A percentile compares a stretch with the other conserved stretches of the same genome.
Evolutionary conservation across 2,113 vertebrate species (phyloP).

Genomic region (Solea solea): DNA sequence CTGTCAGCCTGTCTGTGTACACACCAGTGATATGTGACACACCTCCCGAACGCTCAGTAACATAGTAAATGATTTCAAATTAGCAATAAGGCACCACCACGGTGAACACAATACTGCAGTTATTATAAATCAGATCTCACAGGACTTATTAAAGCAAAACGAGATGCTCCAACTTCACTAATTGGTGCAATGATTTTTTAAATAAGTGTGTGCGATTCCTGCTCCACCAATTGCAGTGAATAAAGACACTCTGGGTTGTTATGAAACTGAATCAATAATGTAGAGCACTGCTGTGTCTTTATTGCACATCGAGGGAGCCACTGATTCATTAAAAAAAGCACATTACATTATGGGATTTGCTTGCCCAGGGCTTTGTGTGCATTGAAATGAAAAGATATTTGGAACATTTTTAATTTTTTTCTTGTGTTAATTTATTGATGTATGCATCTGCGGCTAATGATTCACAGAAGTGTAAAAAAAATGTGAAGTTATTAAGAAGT

Average conservation of each 20-base stretch:
- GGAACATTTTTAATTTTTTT: conserved; percentile 40
- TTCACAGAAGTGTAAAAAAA: conserved; percentile 42
- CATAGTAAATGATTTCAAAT: conserved; percentile 89
- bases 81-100: conserved; percentile 88
- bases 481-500: conserved; percentile 42
- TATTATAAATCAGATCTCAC: conserved; percentile 85
- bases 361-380: conserved; percentile 50
- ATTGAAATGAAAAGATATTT: conserved; percentile 52
- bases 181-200: conserved; percentile 84
- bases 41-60: conserved; percentile 73
- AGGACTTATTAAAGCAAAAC: conserved; percentile 88
- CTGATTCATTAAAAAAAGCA: conserved; percentile 58
- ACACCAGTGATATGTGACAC: conserved; percentile 78
- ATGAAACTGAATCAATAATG: conserved; percentile 76
- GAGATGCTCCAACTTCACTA: conserved; percentile 84
- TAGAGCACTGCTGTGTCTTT: conserved; percentile 70
- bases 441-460: conserved; percentile 35
- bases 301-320: conserved; percentile 65
- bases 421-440: conserved; percentile 57
- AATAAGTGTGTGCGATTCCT: conserved; percentile 59
- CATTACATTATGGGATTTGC: conserved; percentile 57
- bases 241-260: conserved; percentile 73
- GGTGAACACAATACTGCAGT: conserved; percentile 83
- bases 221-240: conserved; percentile 56
- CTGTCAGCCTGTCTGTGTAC: conserved; percentile 29